A percentile compares a stretch with the other conserved stretches of the same genome.
These are phyloP conservation scores for Acrocephalus scirpaceus DNA, from an alignment of 2,797 vertebrate species.

Conservation along the genomic window DNA sequence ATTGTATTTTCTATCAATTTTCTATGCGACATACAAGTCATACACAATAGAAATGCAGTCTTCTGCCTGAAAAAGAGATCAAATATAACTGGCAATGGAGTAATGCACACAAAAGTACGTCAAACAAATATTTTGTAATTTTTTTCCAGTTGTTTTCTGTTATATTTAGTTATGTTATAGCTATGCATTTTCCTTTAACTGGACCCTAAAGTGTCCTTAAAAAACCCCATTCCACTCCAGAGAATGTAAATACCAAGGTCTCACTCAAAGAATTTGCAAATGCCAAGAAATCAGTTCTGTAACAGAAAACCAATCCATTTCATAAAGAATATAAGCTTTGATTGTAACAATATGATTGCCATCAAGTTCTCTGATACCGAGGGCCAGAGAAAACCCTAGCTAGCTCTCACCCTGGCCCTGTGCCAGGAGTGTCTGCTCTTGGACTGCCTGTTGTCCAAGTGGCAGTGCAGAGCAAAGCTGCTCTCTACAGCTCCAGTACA, in stretches of 20 bases:
- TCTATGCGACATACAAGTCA: not conserved
- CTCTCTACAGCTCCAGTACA: too few species aligned
- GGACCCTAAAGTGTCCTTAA: not conserved
- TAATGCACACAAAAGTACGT: not conserved
- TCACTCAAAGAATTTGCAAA: not conserved
- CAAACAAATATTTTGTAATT: not conserved
- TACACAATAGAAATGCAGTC: not conserved
- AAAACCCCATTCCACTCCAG: not conserved
- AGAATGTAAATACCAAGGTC: not conserved
- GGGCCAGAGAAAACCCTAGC: too few species aligned
- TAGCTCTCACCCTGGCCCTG: too few species aligned
- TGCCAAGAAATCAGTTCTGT: not conserved
- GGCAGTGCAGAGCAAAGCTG: too few species aligned
- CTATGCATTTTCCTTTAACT: not conserved
- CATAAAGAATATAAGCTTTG: not conserved
- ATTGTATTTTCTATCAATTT: not conserved
- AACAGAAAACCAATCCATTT: not conserved
- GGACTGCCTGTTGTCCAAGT: too few species aligned
- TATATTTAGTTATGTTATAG: not conserved
- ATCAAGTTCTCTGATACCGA: not conserved
- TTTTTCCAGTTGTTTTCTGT: not conserved
- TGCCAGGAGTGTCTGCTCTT: too few species aligned
- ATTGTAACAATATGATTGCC: not conserved
- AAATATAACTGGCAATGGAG: not conserved
- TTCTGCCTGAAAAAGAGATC: not conserved